A percentile compares a stretch with the other conserved stretches of the same genome.
Conservation (phyloP, 2,888 invertebrate genomes). For the Xestia xanthographa region DNA sequence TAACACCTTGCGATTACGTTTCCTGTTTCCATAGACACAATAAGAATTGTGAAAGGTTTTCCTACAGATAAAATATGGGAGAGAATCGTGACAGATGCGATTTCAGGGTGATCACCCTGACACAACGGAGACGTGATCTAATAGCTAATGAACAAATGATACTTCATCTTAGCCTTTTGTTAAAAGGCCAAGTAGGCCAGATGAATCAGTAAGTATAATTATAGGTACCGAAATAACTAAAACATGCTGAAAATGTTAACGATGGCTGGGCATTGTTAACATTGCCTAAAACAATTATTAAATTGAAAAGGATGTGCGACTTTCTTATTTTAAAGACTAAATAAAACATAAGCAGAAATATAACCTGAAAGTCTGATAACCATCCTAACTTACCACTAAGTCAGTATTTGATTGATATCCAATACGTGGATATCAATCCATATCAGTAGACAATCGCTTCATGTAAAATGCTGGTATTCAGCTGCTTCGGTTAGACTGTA, state of each 20-base stretch:
- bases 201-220: neutral
- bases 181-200: neutral
- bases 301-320: neutral
- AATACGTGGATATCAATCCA: neutral
- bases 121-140: constrained; percentile 51
- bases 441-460: neutral
- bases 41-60: constrained; percentile 35
- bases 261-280: neutral
- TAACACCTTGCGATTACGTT: constrained; percentile 9
- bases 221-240: neutral
- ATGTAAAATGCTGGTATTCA: neutral
- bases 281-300: neutral
- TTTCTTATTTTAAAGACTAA: neutral
- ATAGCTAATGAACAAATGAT: constrained; percentile 44
- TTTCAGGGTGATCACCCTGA: constrained; percentile 58
- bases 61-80: constrained; percentile 39
- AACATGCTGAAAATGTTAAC: neutral
- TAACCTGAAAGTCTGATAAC: neutral
- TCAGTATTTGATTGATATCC: no score
- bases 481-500: neutral
- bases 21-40: constrained; percentile 23
- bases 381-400: neutral
- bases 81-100: constrained; percentile 44
- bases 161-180: constrained; percentile 26
- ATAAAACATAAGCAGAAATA: neutral